Conservation (phyloP, 2,888 invertebrate genomes). For the Nephrocerus scutellatus region DNA sequence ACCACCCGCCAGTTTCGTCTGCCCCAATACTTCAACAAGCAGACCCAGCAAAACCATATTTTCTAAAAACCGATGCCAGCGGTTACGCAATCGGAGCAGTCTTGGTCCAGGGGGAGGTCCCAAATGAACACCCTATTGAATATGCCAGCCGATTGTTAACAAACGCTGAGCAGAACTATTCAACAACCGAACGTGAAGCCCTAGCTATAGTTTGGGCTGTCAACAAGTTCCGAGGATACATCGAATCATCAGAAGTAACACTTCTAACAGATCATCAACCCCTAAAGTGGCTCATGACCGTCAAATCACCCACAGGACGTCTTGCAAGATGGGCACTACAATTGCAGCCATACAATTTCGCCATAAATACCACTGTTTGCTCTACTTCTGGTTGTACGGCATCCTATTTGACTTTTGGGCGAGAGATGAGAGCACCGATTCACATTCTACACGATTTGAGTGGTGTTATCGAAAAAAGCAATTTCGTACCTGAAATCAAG, state of each 20-base stretch:
- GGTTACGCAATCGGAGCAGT: conserved; percentile 26
- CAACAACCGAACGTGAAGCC: conserved; percentile 43
- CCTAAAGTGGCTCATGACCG: conserved; percentile 8
- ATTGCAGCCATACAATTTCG: neutral
- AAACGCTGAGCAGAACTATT: conserved; percentile 38
- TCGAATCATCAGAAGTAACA: conserved; percentile 7
- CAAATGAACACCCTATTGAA: conserved; percentile 26
- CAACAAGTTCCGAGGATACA: conserved; percentile 13
- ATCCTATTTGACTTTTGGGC: too few relatives aligned
- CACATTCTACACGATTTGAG: too few relatives aligned
- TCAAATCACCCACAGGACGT: conserved; percentile 3
- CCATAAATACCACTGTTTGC: too few relatives aligned
- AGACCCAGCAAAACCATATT: conserved; percentile 25
- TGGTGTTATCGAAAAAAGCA: too few relatives aligned
- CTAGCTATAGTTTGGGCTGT: conserved; percentile 27
- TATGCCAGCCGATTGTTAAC: conserved; percentile 29
- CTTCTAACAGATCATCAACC: conserved; percentile 12
- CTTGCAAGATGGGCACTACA: conserved; percentile 7
- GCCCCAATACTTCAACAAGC: conserved; percentile 27
- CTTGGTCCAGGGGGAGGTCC: conserved; percentile 21
- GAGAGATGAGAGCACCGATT: too few relatives aligned
- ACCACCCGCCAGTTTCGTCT: too few relatives aligned
- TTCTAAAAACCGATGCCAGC: conserved; percentile 32
- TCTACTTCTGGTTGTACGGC: too few relatives aligned
- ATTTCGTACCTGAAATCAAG: too few relatives aligned